Evolutionary conservation across 2,113 vertebrate genomes (phyloP).

Genomic region (Bombycilla garrulus): DNA sequence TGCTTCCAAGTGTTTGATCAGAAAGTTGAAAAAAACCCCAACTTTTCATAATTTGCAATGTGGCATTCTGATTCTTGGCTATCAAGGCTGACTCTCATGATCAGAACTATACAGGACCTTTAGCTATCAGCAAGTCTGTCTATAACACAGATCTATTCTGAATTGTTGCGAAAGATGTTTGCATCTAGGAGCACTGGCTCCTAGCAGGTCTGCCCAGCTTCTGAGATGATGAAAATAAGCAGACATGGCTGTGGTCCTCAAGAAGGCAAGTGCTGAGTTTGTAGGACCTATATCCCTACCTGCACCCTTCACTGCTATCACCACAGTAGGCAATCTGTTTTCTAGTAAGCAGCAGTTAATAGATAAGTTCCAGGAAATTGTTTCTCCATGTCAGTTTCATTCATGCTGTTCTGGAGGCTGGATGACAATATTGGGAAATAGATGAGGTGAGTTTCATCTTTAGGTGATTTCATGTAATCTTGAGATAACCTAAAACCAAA

Average conservation of each 20-base stretch:
- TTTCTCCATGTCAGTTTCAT: not conserved
- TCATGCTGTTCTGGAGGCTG: not conserved
- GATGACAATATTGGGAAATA: not conserved
- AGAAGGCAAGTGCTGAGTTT: not conserved
- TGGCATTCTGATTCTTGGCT: not conserved
- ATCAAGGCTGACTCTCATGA: not conserved
- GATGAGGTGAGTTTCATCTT: not conserved
- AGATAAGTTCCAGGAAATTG: not conserved
- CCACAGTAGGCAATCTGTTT: not conserved
- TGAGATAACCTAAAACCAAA: not conserved
- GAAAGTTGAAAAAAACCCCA: not conserved
- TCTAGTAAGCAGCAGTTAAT: not conserved
- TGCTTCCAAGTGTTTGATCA: not conserved
- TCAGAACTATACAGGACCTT: not conserved
- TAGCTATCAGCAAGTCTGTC: not conserved
- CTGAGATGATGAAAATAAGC: not conserved
- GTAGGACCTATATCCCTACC: not conserved
- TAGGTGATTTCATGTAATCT: not conserved
- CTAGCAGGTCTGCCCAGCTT: not conserved
- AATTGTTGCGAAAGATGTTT: not conserved
- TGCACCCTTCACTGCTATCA: not conserved
- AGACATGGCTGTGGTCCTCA: not conserved
- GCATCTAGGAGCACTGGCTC: not conserved
- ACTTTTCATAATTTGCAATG: not conserved
- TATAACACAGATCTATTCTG: not conserved